A percentile compares a stretch with the other conserved stretches of the same genome.
phyloP scores from a whole-genome alignment of 2,113 vertebrate genomes.

The Nannospalax galili region DNA sequence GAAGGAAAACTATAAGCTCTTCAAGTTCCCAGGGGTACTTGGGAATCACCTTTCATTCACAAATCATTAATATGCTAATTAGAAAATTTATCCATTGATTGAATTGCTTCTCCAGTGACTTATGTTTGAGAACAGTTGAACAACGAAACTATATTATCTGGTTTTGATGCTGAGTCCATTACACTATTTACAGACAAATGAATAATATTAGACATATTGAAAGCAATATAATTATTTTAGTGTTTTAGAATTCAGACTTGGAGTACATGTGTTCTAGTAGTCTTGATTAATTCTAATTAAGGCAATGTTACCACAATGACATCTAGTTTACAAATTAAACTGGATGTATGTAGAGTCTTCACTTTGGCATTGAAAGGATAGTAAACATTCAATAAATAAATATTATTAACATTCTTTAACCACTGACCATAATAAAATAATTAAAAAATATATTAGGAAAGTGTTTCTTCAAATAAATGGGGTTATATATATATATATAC shows the following conservation, averaged over 20 bases:
- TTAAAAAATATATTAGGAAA: conserved; percentile 49
- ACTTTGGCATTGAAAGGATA: conserved; percentile 41
- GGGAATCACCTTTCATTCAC: conserved; percentile 70
- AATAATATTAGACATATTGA: conserved; percentile 64
- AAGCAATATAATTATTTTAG: conserved; percentile 58
- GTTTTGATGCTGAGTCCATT: conserved; percentile 65
- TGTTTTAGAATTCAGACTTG: conserved; percentile 62
- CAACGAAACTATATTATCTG: conserved; percentile 54
- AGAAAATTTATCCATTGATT: conserved; percentile 68
- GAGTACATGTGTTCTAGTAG: conserved; percentile 19
- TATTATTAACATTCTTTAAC: conserved; percentile 20
- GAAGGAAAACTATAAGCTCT: conserved; percentile 57
- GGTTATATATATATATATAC: background rate
- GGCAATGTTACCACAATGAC: background rate
- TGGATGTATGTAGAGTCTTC: background rate
- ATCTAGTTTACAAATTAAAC: conserved; percentile 40
- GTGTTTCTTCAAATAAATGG: conserved; percentile 45
- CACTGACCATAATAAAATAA: conserved; percentile 22
- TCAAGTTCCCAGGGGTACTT: conserved; percentile 51
- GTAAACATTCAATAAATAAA: background rate
- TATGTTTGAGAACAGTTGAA: conserved; percentile 62
- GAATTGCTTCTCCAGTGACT: conserved; percentile 57
- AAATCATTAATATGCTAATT: conserved; percentile 79
- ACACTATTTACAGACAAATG: conserved; percentile 63
- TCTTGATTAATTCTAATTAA: conserved; percentile 67